phyloP scores from a whole-genome alignment of 1,140 invertebrate genomes.

The Euschistus heros region DNA sequence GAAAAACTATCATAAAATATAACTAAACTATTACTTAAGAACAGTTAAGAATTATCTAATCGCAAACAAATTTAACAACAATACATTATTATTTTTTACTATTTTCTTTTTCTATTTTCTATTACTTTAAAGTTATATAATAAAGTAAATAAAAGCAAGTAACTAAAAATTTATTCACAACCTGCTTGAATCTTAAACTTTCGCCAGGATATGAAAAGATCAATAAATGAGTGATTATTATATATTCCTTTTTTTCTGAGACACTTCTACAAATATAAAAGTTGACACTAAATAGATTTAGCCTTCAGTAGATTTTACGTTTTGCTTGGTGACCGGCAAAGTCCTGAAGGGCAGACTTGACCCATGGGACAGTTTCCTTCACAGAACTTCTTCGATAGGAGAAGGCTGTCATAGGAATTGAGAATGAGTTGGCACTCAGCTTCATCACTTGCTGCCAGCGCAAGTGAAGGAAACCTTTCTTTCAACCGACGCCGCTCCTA shows the following conservation, averaged over 20 bases:
- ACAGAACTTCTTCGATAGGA: conserved; percentile 65
- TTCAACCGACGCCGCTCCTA: conserved; percentile 72
- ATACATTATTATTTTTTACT: too few relatives aligned
- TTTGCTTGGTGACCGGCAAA: conserved; percentile 44
- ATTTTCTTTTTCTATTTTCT: too few relatives aligned
- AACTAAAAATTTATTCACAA: too few relatives aligned
- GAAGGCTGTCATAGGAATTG: conserved; percentile 66
- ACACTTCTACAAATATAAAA: background rate
- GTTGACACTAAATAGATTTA: conserved; percentile 2
- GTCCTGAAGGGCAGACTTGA: conserved; percentile 70
- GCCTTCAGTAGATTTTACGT: conserved; percentile 34
- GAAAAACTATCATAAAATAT: too few relatives aligned
- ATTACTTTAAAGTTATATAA: too few relatives aligned
- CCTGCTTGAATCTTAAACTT: background rate
- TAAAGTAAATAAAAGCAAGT: too few relatives aligned
- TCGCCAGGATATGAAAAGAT: background rate
- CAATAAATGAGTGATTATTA: background rate
- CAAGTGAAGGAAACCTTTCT: conserved; percentile 69
- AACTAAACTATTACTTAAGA: too few relatives aligned
- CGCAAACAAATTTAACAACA: too few relatives aligned
- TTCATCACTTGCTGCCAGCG: conserved; percentile 59
- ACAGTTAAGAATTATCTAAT: too few relatives aligned
- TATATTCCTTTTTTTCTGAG: conserved; percentile 7
- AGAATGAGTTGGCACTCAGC: conserved; percentile 63
- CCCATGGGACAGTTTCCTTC: conserved; percentile 74